A percentile compares a stretch with the other conserved stretches of the same genome.
These are phyloP conservation scores for Callyntrura sp. DNA, from an alignment of 2,888 invertebrate genomes.

Conservation along the genomic window DNA sequence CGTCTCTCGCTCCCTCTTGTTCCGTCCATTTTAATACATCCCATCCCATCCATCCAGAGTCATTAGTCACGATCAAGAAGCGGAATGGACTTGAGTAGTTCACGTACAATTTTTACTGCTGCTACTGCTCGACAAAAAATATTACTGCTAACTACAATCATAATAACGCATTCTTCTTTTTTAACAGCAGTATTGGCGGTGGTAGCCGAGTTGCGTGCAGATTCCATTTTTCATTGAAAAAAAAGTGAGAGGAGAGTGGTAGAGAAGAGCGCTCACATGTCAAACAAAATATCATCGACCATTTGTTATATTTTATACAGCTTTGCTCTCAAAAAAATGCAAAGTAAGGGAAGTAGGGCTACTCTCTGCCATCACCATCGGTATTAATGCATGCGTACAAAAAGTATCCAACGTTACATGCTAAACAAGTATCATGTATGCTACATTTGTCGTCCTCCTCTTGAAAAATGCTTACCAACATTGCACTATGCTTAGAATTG, in stretches of 20 bases:
- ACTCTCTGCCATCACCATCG: slow-evolving; percentile 3
- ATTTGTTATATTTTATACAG: slow-evolving; percentile 64
- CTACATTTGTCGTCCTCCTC: neutral
- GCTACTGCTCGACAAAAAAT: slow-evolving; percentile 42
- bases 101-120: slow-evolving; percentile 47
- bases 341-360: slow-evolving; percentile 50
- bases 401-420: neutral
- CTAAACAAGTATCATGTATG: neutral
- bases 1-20: slow-evolving; percentile 3
- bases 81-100: slow-evolving; percentile 65
- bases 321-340: slow-evolving; percentile 55
- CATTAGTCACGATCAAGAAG: slow-evolving; percentile 74
- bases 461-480: too few species aligned
- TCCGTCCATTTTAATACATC: slow-evolving; percentile 62
- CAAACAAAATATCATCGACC: slow-evolving; percentile 74
- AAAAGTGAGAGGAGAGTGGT: neutral
- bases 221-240: slow-evolving; percentile 70
- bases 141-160: slow-evolving; percentile 32
- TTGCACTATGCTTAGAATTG: too few species aligned
- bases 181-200: slow-evolving; percentile 17
- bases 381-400: slow-evolving; percentile 12
- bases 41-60: slow-evolving; percentile 48
- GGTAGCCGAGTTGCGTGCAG: slow-evolving; percentile 63
- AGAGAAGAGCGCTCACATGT: slow-evolving; percentile 69
- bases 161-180: neutral